Evolutionary conservation across 2,888 invertebrate genomes (phyloP).

Genomic region (Scrobipalpa atriplicella): DNA sequence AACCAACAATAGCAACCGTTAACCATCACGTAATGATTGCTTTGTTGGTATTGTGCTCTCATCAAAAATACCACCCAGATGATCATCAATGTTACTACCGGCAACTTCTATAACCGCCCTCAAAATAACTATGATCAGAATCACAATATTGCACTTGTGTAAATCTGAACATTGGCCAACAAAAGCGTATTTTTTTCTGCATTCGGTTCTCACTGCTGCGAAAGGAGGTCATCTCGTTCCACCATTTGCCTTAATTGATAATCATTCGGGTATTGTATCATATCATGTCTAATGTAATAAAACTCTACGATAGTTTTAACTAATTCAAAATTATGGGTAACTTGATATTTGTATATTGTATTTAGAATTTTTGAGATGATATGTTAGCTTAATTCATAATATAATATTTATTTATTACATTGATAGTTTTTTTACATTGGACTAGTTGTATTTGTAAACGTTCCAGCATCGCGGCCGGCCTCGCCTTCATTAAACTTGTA

Average conservation of each 20-base stretch:
- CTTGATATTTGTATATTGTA: neutral
- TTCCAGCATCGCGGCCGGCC: constrained; percentile 30
- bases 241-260: constrained; percentile 19
- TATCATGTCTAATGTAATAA: constrained; percentile 17
- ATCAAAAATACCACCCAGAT: constrained; percentile 11
- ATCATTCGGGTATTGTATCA: constrained; percentile 25
- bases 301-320: neutral
- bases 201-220: constrained; percentile 19
- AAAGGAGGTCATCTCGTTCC: constrained; percentile 26
- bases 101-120: neutral
- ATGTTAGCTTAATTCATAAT: too few relatives aligned
- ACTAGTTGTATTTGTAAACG: constrained; percentile 25
- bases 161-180: constrained; percentile 17
- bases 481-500: constrained; percentile 32
- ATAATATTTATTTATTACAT: too few relatives aligned
- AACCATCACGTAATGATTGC: constrained; percentile 18
- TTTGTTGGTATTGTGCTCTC: constrained; percentile 16
- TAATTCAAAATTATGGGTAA: neutral
- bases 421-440: constrained; percentile 23
- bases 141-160: constrained; percentile 4
- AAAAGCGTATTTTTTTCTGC: constrained; percentile 4
- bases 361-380: neutral
- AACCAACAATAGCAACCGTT: constrained; percentile 26
- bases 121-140: neutral
- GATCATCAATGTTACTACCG: constrained; percentile 22